Base-by-base conservation (phyloP, 2,113 vertebrate species). In the Raja brachyura region DNA sequence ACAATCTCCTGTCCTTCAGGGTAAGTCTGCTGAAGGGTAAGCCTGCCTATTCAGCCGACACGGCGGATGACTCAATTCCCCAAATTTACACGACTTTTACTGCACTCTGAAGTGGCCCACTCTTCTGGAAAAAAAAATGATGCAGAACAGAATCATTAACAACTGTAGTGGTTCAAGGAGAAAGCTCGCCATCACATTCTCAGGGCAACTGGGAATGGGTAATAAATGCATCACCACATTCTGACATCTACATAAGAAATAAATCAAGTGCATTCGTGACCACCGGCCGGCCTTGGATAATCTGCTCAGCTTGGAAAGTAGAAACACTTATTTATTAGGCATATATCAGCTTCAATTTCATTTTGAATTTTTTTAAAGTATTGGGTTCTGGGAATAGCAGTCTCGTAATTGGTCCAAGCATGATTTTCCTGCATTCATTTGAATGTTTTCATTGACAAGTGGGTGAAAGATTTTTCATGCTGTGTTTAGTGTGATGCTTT, bases 151-250 rank as follows among this genome's bases (percentile, higher is more conserved):
- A 66, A 31, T 88, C 28, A 88, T 88, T 88, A 88, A 88, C 9
- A 31, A 31, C 59, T 63, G 56, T 63, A 66, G 83, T 63, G 59
- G 56, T 88, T 88, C 59, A 88, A 88, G 83, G 59, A 63, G 83
- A 88, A 63, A n/a, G 13, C 59, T 88, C 5, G 20, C 83, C 59
- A 63, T 88, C 28, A 63, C 83, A 28, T 86, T 88, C 59, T 16
- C 11, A 63, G n/a, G 83, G 59, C 83, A 88, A 33, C 59, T 88
- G 83, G 59, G 59, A 88, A 88, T 88, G 83, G n/a, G 25, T 88
- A 88, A 88, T n/a, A 14, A 88, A 88, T 88, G 83, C 59, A 14
- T 63, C 14, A 31, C 83, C 83, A 88, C 83, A 88, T 88, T 33
- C 28, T 63, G 83, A 88, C 59, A 31, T 61, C 83, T 63, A 88